A percentile compares a stretch with the other conserved stretches of the same genome.
These are phyloP conservation scores for Melitaea cinxia DNA, from an alignment of 1,140 invertebrate genomes.

Conservation along the genomic window DNA sequence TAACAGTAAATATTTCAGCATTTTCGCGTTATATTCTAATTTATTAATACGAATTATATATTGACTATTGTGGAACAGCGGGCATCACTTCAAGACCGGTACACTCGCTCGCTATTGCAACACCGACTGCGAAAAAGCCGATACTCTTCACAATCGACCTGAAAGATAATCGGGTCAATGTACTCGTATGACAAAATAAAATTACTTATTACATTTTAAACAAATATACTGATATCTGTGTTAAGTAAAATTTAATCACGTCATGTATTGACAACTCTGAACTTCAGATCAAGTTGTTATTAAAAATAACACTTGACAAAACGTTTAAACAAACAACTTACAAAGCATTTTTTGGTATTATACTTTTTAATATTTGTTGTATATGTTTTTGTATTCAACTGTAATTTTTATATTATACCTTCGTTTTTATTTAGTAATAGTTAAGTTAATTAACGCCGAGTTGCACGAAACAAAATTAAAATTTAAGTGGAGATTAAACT, in stretches of 20 bases:
- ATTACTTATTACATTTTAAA: not conserved
- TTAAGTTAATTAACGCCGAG: no score
- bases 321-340: no score
- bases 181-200: constrained; percentile 17
- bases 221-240: not conserved
- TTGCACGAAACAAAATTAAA: no score
- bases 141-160: constrained; percentile 88
- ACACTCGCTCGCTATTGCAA: constrained; percentile 86
- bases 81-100: constrained; percentile 85
- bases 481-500: no score
- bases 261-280: no score
- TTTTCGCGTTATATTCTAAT: constrained; percentile 42
- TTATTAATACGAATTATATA: constrained; percentile 11
- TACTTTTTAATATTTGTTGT: no score
- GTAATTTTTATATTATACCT: no score
- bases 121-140: constrained; percentile 85
- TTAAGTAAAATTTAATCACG: not conserved
- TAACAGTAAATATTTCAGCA: constrained; percentile 67
- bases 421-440: no score
- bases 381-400: no score
- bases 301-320: no score
- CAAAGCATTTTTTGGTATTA: no score
- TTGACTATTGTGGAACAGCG: constrained; percentile 70
- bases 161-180: constrained; percentile 61
- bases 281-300: no score